These are phyloP conservation scores for Carabus problematicus DNA, from an alignment of 2,888 invertebrate species.

Conservation along the genomic window DNA sequence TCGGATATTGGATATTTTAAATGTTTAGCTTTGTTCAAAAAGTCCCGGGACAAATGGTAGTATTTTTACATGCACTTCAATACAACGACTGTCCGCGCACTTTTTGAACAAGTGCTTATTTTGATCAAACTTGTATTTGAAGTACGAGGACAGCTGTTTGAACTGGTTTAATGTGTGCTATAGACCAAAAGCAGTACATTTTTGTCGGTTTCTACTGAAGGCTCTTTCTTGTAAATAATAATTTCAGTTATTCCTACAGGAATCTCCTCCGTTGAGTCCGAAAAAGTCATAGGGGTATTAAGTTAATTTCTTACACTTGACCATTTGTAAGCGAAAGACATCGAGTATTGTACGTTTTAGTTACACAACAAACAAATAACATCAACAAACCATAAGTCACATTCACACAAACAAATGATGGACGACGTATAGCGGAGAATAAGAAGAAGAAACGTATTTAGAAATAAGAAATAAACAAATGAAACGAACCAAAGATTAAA, in stretches of 20 bases:
- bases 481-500: constrained; percentile 9
- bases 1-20: too few relatives aligned
- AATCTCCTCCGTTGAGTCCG: constrained; percentile 50
- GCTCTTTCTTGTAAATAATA: constrained; percentile 25
- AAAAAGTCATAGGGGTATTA: constrained; percentile 49
- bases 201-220: neutral
- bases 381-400: constrained; percentile 8
- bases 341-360: neutral
- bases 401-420: constrained; percentile 22
- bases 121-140: too few relatives aligned
- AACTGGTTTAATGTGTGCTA: too few relatives aligned
- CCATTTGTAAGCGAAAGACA: constrained; percentile 21
- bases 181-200: too few relatives aligned
- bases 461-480: constrained; percentile 5
- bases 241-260: constrained; percentile 47
- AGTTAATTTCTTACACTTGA: constrained; percentile 41
- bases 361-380: too few relatives aligned
- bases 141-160: too few relatives aligned
- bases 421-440: constrained; percentile 14
- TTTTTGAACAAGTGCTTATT: too few relatives aligned
- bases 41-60: too few relatives aligned
- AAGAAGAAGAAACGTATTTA: constrained; percentile 9
- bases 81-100: too few relatives aligned
- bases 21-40: too few relatives aligned
- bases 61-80: too few relatives aligned